Conservation (phyloP, 2,113 vertebrate species). For the Solea solea region DNA sequence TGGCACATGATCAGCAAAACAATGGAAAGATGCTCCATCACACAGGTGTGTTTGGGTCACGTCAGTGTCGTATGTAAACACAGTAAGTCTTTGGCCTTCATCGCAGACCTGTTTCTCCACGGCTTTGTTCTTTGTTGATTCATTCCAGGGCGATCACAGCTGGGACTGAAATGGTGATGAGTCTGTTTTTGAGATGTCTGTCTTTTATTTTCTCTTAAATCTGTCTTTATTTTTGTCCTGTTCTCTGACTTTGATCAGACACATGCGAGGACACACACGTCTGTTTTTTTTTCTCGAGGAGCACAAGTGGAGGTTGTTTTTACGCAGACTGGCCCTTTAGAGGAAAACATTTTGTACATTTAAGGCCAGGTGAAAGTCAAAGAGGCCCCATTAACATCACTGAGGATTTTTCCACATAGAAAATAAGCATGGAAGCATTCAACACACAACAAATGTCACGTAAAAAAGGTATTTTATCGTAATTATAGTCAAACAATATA, state of each 20-base stretch:
- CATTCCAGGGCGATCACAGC: slow-evolving; percentile 38
- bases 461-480: too few relatives aligned
- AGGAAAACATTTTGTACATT: background rate
- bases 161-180: slow-evolving; percentile 25
- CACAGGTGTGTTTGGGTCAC: slow-evolving; percentile 14
- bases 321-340: background rate
- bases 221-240: slow-evolving; percentile 27
- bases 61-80: slow-evolving; percentile 26
- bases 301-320: slow-evolving; percentile 1
- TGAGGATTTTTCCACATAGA: too few relatives aligned
- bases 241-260: slow-evolving; percentile 29
- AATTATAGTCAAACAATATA: too few relatives aligned
- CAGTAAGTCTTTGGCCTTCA: slow-evolving; percentile 3
- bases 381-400: too few relatives aligned
- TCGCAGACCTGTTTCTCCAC: slow-evolving; percentile 13
- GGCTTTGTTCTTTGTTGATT: slow-evolving; percentile 37
- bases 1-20: too few relatives aligned
- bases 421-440: too few relatives aligned
- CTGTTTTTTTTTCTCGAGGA: background rate
- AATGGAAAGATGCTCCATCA: too few relatives aligned
- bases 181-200: slow-evolving; percentile 20
- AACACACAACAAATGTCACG: too few relatives aligned
- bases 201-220: slow-evolving; percentile 6
- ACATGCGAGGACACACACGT: slow-evolving; percentile 1
- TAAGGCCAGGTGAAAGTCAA: too few relatives aligned